phyloP scores from a whole-genome alignment of 2,888 invertebrate genomes.

The Drosophila rellima region DNA sequence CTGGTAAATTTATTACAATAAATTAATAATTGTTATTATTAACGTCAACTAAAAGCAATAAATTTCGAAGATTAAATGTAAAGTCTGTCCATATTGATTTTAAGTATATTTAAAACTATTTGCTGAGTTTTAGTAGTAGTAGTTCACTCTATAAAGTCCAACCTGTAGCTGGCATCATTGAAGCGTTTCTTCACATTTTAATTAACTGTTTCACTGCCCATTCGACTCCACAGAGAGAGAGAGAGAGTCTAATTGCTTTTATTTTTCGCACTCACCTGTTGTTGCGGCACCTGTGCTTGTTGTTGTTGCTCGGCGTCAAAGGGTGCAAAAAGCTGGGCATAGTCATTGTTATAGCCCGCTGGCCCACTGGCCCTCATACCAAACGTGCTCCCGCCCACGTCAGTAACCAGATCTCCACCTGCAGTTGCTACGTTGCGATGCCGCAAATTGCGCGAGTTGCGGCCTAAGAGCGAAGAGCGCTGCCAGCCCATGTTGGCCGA shows the following conservation, averaged over 20 bases:
- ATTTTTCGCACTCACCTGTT: constrained; percentile 65
- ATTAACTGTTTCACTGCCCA: constrained; percentile 4
- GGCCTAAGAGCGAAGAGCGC: constrained; percentile 90
- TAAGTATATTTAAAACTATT: not conserved
- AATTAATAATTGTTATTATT: no score
- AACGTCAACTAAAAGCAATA: no score
- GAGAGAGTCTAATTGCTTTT: constrained; percentile 19
- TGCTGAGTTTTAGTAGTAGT: not conserved
- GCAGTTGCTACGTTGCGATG: constrained; percentile 41
- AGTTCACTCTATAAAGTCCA: not conserved
- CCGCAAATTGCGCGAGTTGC: constrained; percentile 89
- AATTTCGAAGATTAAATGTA: no score
- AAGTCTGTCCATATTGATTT: not conserved
- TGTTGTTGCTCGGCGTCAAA: constrained; percentile 39
- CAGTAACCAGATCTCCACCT: constrained; percentile 16
- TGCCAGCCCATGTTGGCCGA: constrained; percentile 88
- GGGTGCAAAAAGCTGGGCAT: constrained; percentile 44
- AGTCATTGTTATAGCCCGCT: constrained; percentile 59
- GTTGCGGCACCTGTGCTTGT: constrained; percentile 46
- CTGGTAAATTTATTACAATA: no score
- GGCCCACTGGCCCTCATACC: constrained; percentile 37
- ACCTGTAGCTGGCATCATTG: not conserved
- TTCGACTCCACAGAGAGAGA: not conserved
- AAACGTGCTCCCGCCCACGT: constrained; percentile 26
- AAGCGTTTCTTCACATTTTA: not conserved